Base-by-base conservation (phyloP, 2,888 invertebrate genomes). In the Camptogramma bilineatum region DNA sequence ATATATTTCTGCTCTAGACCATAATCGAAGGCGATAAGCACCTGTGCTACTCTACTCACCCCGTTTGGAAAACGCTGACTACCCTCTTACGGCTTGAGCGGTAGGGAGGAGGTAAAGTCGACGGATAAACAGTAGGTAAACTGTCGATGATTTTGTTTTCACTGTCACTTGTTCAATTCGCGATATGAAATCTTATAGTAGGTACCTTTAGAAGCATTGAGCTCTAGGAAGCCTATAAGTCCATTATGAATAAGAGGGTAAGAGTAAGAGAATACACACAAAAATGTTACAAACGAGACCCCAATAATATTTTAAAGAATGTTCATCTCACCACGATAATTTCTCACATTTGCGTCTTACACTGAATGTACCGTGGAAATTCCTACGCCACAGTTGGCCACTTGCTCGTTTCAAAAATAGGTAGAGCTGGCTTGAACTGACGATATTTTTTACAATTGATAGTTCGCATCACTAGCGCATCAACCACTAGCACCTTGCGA, bases 51-150 rank as follows among this genome's bases (percentile, higher is more conserved):
- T 85, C 72, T 74, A 64, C 84, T 85, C 87, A 90, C 87, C 90
- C 90, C 90, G 87, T 88, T 90, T 88, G 82, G 79, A 84, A 89
- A 91, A 81, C 83, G 90, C 90, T 91, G 90, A 91, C 90, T 81
- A 76, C 78, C 75, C 74, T 69, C 85, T 85, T 81, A 83, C 81
- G 82, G n/a, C 81, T 79, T 73, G 76, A 80, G 76, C 74, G 74
- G 73, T 79, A 77, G 75, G 19, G 75, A 4, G 62, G 78, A 53
- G 44, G 44, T 52, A 31, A 8, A 4, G 4, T 67, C 52, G 68
- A 66, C 66, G 66, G 44, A 44, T 59, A 17, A 19, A 17, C n/a
- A n/a, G 5, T 17, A 0, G 17, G 10, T 8, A n/a, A n/a, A 21
- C 44, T 46, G 19, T 52, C 39, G 0, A 19, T 52, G 52, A 34